phyloP scores from a whole-genome alignment of 2,113 vertebrate species.

The Solenodon paradoxus region DNA sequence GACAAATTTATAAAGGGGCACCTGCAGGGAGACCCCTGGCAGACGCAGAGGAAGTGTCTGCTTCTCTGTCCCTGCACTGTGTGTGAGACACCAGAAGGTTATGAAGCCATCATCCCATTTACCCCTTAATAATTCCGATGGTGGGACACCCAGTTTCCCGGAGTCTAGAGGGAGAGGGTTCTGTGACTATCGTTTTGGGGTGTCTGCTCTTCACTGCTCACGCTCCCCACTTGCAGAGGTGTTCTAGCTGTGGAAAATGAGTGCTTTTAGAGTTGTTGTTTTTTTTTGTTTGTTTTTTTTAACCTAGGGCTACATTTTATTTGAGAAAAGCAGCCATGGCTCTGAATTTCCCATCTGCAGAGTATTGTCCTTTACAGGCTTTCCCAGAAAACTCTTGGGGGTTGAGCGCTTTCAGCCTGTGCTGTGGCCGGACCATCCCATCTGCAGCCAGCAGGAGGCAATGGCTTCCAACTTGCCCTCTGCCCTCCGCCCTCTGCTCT shows the following conservation, averaged over 20 bases:
- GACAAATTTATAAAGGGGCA: not conserved
- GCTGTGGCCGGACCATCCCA: conserved; percentile 74
- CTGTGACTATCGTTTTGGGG: not conserved
- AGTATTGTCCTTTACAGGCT: conserved; percentile 56
- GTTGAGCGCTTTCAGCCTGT: conserved; percentile 72
- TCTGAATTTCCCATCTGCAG: conserved; percentile 57
- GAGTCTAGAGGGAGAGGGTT: not conserved
- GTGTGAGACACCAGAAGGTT: not conserved
- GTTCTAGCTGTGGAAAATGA: not conserved
- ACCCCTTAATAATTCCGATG: not conserved
- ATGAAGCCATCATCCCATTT: not conserved
- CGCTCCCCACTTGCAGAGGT: not conserved
- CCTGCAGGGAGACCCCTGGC: not conserved
- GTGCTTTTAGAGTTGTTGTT: conserved; percentile 39
- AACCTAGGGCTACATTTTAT: not conserved
- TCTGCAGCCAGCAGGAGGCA: conserved; percentile 78
- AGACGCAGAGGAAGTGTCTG: not conserved
- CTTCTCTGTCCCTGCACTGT: not conserved
- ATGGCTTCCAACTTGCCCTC: no score
- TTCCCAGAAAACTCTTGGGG: conserved; percentile 43
- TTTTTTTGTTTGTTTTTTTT: not conserved
- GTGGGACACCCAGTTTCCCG: not conserved
- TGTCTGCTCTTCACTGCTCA: not conserved
- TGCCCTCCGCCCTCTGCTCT: no score
- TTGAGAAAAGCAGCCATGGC: conserved; percentile 4